Percentiles rank a stretch among this genome's conserved stretches.
These are phyloP conservation scores for Chamaetylas fuelleborni DNA, from an alignment of 2,113 vertebrate species.

Conservation along the genomic window DNA sequence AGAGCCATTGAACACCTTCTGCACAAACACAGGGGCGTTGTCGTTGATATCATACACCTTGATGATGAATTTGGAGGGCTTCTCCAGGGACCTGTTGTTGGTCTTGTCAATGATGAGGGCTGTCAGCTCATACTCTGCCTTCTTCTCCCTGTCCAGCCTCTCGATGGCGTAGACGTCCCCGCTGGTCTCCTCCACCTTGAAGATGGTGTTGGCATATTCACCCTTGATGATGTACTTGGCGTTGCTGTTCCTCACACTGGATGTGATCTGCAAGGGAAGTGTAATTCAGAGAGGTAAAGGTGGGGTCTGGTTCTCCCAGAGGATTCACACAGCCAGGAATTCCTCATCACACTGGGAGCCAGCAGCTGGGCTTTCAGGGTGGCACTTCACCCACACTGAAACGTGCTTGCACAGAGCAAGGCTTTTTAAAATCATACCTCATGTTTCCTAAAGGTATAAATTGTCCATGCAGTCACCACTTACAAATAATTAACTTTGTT, in stretches of 20 bases:
- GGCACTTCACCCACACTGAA: not conserved
- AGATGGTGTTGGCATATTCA: slow-evolving; percentile 80
- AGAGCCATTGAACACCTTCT: slow-evolving; percentile 76
- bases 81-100: slow-evolving; percentile 74
- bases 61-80: slow-evolving; percentile 79
- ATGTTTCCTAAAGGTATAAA: not conserved
- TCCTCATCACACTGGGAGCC: not conserved
- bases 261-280: slow-evolving; percentile 80
- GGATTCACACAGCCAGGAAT: not conserved
- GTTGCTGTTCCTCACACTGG: slow-evolving; percentile 52
- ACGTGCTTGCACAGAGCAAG: not conserved
- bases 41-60: slow-evolving; percentile 90
- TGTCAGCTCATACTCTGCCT: slow-evolving; percentile 76
- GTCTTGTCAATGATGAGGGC: slow-evolving; percentile 78
- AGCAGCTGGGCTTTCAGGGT: not conserved
- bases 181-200: slow-evolving; percentile 75
- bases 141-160: slow-evolving; percentile 86
- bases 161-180: slow-evolving; percentile 83
- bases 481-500: not conserved
- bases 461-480: not conserved
- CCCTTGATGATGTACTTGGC: slow-evolving; percentile 81
- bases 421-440: not conserved
- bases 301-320: not conserved
- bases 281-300: not conserved
- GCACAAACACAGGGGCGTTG: slow-evolving; percentile 83